Conservation (phyloP, 2,888 invertebrate species). For the Argyresthia albistria region DNA sequence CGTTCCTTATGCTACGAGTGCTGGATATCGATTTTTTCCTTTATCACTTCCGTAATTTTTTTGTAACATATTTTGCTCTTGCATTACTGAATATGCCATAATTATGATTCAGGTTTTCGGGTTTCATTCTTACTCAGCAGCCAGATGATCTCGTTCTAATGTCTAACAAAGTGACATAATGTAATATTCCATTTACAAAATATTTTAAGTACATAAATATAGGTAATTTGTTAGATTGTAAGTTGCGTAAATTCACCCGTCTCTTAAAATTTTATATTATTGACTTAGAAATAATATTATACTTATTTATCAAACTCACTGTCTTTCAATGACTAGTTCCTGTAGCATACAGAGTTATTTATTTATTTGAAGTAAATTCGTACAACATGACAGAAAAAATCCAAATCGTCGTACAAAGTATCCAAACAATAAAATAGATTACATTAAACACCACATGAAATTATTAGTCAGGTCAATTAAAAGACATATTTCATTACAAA, state of each 20-base stretch:
- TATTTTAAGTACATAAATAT: conserved; percentile 55
- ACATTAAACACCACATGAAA: too few relatives aligned
- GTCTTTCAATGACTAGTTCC: conserved; percentile 26
- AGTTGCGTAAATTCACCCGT: conserved; percentile 70
- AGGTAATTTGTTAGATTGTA: conserved; percentile 51
- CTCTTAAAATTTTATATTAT: conserved; percentile 72
- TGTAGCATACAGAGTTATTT: background rate
- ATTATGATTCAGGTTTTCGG: too few relatives aligned
- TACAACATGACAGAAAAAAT: too few relatives aligned
- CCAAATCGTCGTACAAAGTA: too few relatives aligned
- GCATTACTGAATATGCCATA: too few relatives aligned
- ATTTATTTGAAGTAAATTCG: background rate
- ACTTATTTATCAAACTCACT: conserved; percentile 67
- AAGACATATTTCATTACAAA: too few relatives aligned
- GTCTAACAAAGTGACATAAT: conserved; percentile 9
- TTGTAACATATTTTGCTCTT: too few relatives aligned
- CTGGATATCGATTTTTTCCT: too few relatives aligned
- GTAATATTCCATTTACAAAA: conserved; percentile 69
- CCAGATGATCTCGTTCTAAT: background rate
- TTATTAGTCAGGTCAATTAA: too few relatives aligned
- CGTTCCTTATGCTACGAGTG: too few relatives aligned
- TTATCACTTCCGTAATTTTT: too few relatives aligned
- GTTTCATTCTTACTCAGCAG: conserved; percentile 5
- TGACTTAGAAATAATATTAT: conserved; percentile 61
- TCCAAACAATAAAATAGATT: too few relatives aligned